Conservation (phyloP, 2,797 vertebrate genomes). For the Rhynchotus rufescens region DNA sequence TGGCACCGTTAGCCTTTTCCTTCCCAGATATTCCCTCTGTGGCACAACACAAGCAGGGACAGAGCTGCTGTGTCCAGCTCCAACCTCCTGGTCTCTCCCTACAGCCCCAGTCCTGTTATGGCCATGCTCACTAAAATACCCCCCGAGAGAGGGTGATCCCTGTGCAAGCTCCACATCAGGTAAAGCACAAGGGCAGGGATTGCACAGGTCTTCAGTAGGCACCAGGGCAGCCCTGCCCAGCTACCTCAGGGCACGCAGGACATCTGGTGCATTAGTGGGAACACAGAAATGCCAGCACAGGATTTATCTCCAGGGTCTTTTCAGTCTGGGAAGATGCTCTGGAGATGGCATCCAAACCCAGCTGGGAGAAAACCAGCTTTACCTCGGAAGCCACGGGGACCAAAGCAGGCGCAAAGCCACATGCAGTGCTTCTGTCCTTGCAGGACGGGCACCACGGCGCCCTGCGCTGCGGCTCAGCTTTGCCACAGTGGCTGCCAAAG, state of each 20-base stretch:
- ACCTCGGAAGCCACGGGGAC: background rate
- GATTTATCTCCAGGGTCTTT: background rate
- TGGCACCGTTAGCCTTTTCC: background rate
- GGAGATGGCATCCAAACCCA: background rate
- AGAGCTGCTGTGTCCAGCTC: background rate
- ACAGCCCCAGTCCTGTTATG: background rate
- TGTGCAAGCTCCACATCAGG: background rate
- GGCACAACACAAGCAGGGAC: background rate
- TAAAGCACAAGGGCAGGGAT: background rate
- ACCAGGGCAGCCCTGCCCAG: background rate
- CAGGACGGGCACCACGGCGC: background rate
- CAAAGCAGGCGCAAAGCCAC: background rate
- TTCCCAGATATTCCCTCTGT: background rate
- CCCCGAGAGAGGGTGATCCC: background rate
- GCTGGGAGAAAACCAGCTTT: background rate
- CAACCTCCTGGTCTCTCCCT: too few species aligned
- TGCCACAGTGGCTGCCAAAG: fast-evolving
- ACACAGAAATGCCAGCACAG: background rate
- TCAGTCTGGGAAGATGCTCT: background rate
- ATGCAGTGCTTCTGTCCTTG: background rate
- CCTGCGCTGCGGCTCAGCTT: background rate
- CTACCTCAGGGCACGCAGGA: background rate
- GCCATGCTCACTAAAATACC: background rate
- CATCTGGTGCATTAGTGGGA: fast-evolving
- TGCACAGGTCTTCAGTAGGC: background rate